Conservation (phyloP, 2,113 vertebrate genomes). For the Oncorhynchus mykiss region DNA sequence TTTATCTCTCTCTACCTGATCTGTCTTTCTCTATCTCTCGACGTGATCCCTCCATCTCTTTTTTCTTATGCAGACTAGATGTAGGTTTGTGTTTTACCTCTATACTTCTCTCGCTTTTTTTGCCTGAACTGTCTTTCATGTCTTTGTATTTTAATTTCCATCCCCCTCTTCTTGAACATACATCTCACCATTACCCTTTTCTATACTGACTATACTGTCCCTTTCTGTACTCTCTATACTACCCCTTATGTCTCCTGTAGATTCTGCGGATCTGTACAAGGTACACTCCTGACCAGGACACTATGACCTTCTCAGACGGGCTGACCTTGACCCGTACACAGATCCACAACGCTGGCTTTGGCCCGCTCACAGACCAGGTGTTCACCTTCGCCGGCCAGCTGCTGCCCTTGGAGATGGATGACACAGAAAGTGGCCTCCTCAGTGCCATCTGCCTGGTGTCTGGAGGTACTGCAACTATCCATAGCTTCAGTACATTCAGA, state of each 20-base stretch:
- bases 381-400: slow-evolving; percentile 96
- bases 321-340: slow-evolving; percentile 93
- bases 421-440: slow-evolving; percentile 92
- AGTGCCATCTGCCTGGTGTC: slow-evolving; percentile 97
- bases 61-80: no score
- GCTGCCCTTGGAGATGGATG: slow-evolving; percentile 94
- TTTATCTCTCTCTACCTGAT: no score
- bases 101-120: background rate
- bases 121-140: no score
- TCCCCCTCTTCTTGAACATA: no score
- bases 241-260: slow-evolving; percentile 54
- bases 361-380: slow-evolving; percentile 90
- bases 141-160: no score
- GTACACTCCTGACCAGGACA: slow-evolving; percentile 94
- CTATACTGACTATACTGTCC: no score
- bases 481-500: background rate
- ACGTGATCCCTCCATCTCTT: background rate
- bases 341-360: slow-evolving; percentile 96
- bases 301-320: slow-evolving; percentile 95
- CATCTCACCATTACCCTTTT: background rate
- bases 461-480: slow-evolving; percentile 77
- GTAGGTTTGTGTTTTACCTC: no score
- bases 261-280: slow-evolving; percentile 94
- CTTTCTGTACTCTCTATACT: no score
- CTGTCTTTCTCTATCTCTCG: background rate